phyloP scores from a whole-genome alignment of 2,888 invertebrate genomes.

The Drosophila suboccidentalis region DNA sequence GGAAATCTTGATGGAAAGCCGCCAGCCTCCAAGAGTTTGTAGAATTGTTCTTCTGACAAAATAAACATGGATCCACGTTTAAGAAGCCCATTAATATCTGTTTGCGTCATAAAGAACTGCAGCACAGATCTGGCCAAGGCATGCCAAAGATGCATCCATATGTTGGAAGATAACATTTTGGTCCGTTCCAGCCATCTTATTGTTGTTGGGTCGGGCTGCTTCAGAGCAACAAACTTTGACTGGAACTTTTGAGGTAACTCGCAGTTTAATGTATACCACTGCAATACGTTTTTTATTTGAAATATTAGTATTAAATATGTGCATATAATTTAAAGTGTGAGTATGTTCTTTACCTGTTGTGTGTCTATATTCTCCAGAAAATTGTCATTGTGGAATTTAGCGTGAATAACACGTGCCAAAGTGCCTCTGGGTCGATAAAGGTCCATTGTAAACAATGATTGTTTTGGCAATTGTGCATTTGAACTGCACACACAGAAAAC shows the following conservation, averaged over 20 bases:
- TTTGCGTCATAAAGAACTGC: conserved; percentile 96
- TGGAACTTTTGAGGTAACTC: conserved; percentile 82
- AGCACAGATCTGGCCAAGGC: conserved; percentile 93
- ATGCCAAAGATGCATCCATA: conserved; percentile 96
- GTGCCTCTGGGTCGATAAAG: conserved; percentile 84
- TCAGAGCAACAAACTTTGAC: conserved; percentile 82
- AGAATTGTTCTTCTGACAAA: conserved; percentile 93
- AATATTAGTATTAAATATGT: background rate
- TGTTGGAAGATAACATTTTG: conserved; percentile 83
- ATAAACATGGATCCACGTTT: conserved; percentile 99
- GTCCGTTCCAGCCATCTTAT: conserved; percentile 84
- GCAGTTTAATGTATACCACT: conserved; percentile 84
- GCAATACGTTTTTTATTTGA: conserved; percentile 14
- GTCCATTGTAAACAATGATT: conserved; percentile 66
- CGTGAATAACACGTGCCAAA: conserved; percentile 84
- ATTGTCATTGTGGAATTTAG: conserved; percentile 85
- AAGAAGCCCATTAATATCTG: conserved; percentile 97
- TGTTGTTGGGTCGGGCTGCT: conserved; percentile 83
- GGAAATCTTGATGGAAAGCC: conserved; percentile 72
- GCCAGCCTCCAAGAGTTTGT: conserved; percentile 82
- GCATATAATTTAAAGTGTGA: background rate
- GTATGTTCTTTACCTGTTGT: conserved; percentile 72
- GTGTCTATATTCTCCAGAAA: conserved; percentile 85
- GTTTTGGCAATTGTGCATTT: conserved; percentile 19
- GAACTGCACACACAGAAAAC: conserved; percentile 1